Base-by-base conservation (phyloP, 1,140 invertebrate genomes). In the Bombus terrestris region DNA sequence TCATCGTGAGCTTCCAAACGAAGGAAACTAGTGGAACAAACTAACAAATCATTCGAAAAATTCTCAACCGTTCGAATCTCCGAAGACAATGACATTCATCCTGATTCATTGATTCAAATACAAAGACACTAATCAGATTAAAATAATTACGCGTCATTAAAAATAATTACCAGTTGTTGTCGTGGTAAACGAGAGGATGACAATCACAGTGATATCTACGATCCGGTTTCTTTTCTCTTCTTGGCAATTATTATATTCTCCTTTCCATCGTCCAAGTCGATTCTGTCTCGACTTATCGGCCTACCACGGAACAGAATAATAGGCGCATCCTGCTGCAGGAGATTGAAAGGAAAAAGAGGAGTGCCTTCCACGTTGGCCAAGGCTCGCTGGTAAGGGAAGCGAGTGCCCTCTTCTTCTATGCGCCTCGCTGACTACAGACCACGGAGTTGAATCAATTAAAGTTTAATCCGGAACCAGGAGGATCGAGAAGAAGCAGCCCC, bases 371-470 rank as follows among this genome's bases (percentile, higher is more conserved):
- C 86, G 86, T 88, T 90, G 76, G 86, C 88, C 88, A 88, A 74
- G 74, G 10, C 62, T 85, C 78, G 64, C 41, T 69, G 78, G 59
- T 47, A 81, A 91, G 77, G 89, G 90, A 62, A 86, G 89, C 90
- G 92, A 92, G 90, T 90, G 85, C 90, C 92, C 93, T 93, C 92
- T 91, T 94, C 92, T 92, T 86, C 89, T 91, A 85, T 83, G 90
- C 92, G 93, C 94, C 86, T 94, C 91, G 92, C 90, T 94, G 92
- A 87, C 77, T 93, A 92, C 93, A 93, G 92, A 94, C 92, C 92
- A 92, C 94, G 91, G 92, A 93, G 93, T 94, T 94, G 93, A 94
- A 94, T 95, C 94, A 95, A 95, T 95, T 95, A 95, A 94, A 94
- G 92, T 95, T 95, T 94, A 94, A 95, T 95, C 93, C 93, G 92